Evolutionary conservation across 2,888 invertebrate species (phyloP), one percentile per base, ranked within the genome.

Genomic region (Dugesia japonica): DNA sequence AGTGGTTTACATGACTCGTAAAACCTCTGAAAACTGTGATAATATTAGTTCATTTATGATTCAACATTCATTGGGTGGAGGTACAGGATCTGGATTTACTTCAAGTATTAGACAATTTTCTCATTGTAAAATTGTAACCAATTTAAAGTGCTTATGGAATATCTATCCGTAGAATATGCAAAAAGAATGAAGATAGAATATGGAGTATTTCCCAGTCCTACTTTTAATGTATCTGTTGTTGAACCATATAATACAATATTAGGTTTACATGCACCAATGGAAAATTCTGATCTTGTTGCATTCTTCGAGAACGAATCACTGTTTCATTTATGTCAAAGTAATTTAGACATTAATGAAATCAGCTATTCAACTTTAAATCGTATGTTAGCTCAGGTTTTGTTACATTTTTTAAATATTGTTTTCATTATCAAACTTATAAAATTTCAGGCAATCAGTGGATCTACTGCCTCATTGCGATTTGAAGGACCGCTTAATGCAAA

Each of bases 381-480:
- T 7, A 20, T 71, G 7, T 20, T 26, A 23, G 20, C 26, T 71
- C 71, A 71, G 71, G 71, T 71, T 13, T 15, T 71, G n/a, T n/a
- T n/a, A n/a, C n/a, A n/a, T n/a, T n/a, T n/a, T n/a, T n/a, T n/a
- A n/a, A n/a, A n/a, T n/a, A n/a, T n/a, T n/a, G n/a, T n/a, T n/a
- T n/a, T n/a, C n/a, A n/a, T n/a, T n/a, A 38, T 38, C 17, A 13
- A 38, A 38, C 17, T 38, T 38, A 82, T 88, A 95, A 81, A 94
- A 94, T 82, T 90, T 92, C 93, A 94, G 86, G 92, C 94, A 9
- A 38, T 38, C 9, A 71, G 71, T 20, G 71, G 23, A 23, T 9
- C 26, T n/a, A 71, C 71, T 13, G 20, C 71, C 7, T 20, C 71
- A 7, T 23, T 26, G 23, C 13, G 71, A 71, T 71, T 15, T 71